phyloP scores from a whole-genome alignment of 2,888 invertebrate species.

The Cheiracanthium punctorium region DNA sequence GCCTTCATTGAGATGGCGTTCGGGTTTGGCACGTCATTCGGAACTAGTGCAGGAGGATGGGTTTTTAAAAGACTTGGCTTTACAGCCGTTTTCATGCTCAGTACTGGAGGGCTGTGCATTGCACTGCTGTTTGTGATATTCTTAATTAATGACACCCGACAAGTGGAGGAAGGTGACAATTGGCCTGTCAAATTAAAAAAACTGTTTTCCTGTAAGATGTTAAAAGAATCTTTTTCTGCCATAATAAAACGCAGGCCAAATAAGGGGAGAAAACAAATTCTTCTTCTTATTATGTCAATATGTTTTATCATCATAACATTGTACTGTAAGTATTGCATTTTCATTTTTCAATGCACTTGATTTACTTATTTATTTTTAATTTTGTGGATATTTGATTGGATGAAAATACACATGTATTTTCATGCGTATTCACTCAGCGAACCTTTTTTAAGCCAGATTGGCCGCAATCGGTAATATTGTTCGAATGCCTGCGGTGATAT shows the following conservation, averaged over 20 bases:
- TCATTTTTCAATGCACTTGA: too few species aligned
- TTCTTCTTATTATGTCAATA: slow-evolving; percentile 42
- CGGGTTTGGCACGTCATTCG: slow-evolving; percentile 82
- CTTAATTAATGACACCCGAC: slow-evolving; percentile 32
- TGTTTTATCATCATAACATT: slow-evolving; percentile 27
- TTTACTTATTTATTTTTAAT: too few species aligned
- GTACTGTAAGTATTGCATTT: slow-evolving; percentile 29
- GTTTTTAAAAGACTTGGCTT: slow-evolving; percentile 31
- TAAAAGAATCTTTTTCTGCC: slow-evolving; percentile 35
- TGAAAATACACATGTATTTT: too few species aligned
- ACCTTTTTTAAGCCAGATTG: too few species aligned
- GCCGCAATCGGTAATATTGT: too few species aligned
- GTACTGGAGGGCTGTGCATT: slow-evolving; percentile 4
- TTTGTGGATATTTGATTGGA: too few species aligned
- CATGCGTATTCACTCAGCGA: too few species aligned
- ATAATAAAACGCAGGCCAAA: slow-evolving; percentile 24
- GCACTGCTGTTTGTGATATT: slow-evolving; percentile 21
- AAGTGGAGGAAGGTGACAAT: slow-evolving; percentile 7
- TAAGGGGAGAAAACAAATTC: slow-evolving; percentile 41
- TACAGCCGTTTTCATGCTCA: slow-evolving; percentile 20
- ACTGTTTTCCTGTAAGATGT: slow-evolving; percentile 11
- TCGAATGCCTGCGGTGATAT: too few species aligned
- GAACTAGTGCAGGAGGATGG: slow-evolving; percentile 39
- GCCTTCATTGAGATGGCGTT: slow-evolving; percentile 75
- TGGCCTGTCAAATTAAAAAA: slow-evolving; percentile 4